Conservation (phyloP, 2,113 vertebrate species). For the Zosterops borbonicus region DNA sequence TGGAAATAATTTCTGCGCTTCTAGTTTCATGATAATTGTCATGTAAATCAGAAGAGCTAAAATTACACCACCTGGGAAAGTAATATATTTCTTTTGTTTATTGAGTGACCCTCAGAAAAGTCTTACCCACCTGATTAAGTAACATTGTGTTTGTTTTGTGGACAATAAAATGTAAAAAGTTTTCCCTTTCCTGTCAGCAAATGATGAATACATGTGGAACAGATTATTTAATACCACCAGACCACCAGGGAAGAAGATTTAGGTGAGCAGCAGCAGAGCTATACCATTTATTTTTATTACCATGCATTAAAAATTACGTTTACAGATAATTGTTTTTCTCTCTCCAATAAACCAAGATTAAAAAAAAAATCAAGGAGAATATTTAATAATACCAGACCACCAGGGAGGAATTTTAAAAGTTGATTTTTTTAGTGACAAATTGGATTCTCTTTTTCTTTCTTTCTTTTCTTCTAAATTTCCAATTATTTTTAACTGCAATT, state of each 20-base stretch:
- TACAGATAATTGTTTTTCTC: conserved; percentile 87
- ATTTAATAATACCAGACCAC: conserved; percentile 84
- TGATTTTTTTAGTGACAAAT: conserved; percentile 77
- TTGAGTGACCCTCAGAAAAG: conserved; percentile 58
- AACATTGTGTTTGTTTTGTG: conserved; percentile 69
- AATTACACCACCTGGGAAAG: conserved; percentile 44
- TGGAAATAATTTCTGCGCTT: conserved; percentile 45
- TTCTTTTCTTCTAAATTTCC: conserved; percentile 49
- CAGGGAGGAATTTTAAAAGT: conserved; percentile 78
- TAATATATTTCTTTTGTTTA: conserved; percentile 59
- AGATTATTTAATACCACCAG: conserved; percentile 85
- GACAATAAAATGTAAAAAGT: conserved; percentile 79
- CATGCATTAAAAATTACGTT: conserved; percentile 86
- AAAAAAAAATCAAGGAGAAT: conserved; percentile 76
- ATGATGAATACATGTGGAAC: conserved; percentile 84
- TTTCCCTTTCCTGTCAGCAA: conserved; percentile 80
- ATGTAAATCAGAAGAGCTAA: conserved; percentile 64
- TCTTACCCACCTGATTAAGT: conserved; percentile 61
- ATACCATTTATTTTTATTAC: conserved; percentile 88
- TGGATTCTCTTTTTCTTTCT: conserved; percentile 59
- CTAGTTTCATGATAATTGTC: conserved; percentile 62
- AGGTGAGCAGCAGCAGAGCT: conserved; percentile 82
- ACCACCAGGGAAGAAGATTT: conserved; percentile 88
- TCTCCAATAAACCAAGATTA: conserved; percentile 80
- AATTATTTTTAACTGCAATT: conserved; percentile 74